Percentiles rank a stretch among this genome's conserved stretches.
Conservation (phyloP, 2,113 vertebrate genomes). For the Pristiophorus japonicus region DNA sequence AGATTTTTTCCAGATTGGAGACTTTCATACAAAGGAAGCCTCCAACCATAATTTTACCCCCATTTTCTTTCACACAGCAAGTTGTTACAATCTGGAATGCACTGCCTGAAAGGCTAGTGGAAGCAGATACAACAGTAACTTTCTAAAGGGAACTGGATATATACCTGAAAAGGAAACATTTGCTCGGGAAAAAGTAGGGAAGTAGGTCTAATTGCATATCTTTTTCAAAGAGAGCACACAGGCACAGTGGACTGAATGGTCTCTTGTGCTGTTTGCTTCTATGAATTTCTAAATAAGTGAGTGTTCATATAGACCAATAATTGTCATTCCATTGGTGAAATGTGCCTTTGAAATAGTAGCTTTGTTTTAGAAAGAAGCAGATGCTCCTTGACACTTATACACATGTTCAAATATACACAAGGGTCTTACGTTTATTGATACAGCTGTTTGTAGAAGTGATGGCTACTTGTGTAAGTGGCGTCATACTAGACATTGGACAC, state of each 20-base stretch:
- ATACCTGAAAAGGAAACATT: neutral
- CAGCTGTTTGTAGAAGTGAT: neutral
- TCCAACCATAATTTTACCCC: too few species aligned
- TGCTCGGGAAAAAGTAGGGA: neutral
- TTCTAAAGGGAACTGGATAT: neutral
- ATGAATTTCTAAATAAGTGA: neutral
- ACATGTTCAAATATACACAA: neutral
- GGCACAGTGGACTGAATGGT: neutral
- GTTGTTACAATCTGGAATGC: neutral
- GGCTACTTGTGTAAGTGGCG: neutral
- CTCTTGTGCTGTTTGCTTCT: neutral
- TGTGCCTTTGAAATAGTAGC: neutral
- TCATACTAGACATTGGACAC: neutral
- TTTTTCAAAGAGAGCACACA: neutral
- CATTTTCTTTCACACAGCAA: neutral
- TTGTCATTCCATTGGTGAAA: neutral
- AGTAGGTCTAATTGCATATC: neutral
- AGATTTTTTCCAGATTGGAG: too few species aligned
- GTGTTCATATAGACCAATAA: neutral
- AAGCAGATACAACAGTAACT: neutral
- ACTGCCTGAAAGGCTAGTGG: neutral
- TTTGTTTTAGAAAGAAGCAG: neutral
- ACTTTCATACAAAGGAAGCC: too few species aligned
- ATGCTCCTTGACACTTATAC: neutral
- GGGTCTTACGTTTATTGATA: neutral